Percentiles rank a stretch among this genome's conserved stretches.
These are phyloP conservation scores for Phalacrocorax aristotelis DNA, from an alignment of 2,113 vertebrate genomes.

Conservation along the genomic window DNA sequence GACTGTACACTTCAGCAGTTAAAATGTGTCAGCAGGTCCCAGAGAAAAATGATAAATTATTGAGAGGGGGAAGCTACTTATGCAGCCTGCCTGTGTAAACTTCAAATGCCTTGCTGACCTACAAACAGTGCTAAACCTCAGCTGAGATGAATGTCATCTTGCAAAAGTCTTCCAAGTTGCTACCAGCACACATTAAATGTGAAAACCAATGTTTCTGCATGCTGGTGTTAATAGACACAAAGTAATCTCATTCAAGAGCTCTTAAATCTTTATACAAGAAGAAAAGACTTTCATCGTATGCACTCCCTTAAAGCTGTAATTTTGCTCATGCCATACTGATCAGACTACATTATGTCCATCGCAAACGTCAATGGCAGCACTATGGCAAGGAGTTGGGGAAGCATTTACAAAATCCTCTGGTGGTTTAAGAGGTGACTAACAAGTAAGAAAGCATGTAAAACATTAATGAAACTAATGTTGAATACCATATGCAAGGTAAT, in stretches of 20 bases:
- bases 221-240: neutral
- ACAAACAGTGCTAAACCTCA: neutral
- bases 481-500: neutral
- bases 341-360: neutral
- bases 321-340: neutral
- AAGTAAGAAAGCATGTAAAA: neutral
- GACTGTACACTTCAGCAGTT: neutral
- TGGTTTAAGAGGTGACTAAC: neutral
- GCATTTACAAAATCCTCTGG: neutral
- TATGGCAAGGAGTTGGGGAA: neutral
- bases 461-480: neutral
- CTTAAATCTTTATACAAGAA: neutral
- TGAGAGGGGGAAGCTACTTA: neutral
- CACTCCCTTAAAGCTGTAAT: neutral
- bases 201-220: neutral
- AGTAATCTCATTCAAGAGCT: neutral
- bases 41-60: neutral
- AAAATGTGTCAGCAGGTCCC: neutral
- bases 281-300: neutral
- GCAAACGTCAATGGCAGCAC: neutral
- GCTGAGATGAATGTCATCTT: neutral
- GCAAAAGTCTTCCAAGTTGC: neutral
- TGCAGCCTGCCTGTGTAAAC: neutral
- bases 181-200: neutral
- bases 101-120: neutral